Evolutionary conservation across 2,888 invertebrate species (phyloP).

Genomic region (Melikaiella ostensackeni): DNA sequence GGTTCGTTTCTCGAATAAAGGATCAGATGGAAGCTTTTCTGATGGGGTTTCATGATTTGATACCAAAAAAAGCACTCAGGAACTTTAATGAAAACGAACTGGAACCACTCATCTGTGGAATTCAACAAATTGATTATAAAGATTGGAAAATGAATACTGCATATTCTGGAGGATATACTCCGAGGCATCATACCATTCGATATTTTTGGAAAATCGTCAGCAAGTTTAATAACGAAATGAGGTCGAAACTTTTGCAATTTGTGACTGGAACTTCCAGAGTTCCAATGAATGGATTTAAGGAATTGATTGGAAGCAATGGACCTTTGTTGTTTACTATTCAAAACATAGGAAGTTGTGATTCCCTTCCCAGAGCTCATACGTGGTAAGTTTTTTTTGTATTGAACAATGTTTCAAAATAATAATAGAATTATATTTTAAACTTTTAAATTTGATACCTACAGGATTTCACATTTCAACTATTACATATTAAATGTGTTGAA

Average conservation of each 20-base stretch:
- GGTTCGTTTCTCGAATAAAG: constrained; percentile 97
- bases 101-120: constrained; percentile 98
- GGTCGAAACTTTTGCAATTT: constrained; percentile 96
- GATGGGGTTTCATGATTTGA: constrained; percentile 95
- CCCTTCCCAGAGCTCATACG: constrained; percentile 97
- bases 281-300: constrained; percentile 99
- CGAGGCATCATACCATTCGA: constrained; percentile 97
- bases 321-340: constrained; percentile 99
- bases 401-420: no score
- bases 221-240: constrained; percentile 98
- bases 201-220: constrained; percentile 99
- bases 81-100: constrained; percentile 99
- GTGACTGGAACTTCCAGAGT: constrained; percentile 99
- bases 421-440: no score
- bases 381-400: constrained; percentile 83
- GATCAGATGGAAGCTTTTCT: constrained; percentile 98
- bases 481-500: no score
- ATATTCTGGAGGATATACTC: constrained; percentile 98
- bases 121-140: constrained; percentile 98
- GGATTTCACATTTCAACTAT: no score
- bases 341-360: constrained; percentile 96
- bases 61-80: constrained; percentile 93
- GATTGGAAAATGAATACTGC: constrained; percentile 98
- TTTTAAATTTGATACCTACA: no score
- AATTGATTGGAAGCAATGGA: constrained; percentile 98